Evolutionary conservation across 1,140 invertebrate genomes (phyloP), one percentile per base, ranked within the genome.

Genomic region (Musca vetustissima): DNA sequence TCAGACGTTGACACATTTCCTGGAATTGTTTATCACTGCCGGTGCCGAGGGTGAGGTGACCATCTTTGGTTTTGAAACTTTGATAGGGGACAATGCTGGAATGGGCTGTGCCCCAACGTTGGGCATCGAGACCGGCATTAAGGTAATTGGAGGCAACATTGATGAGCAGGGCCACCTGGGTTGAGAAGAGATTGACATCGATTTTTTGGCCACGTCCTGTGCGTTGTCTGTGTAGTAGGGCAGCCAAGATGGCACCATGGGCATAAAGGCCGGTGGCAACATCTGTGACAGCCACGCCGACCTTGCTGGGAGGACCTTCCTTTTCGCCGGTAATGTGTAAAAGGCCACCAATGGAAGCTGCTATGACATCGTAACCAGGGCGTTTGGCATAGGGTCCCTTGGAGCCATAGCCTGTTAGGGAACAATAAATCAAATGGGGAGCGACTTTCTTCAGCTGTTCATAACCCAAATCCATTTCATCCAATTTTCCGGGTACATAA

Each of bases 321-420:
- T 87, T 85, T 19, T 91, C 88, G 0, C 97, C 97, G 0, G 97
- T 99, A 19, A 96, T 92, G 76, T 95, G 88, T 52, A 98, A 74
- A 0, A 98, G 84, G 1, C 97, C 97, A 14, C 95, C 96, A 67
- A 96, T 85, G 0, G 95, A 97, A 9, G 95, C 90, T 14, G 95
- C 95, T 72, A 98, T 96, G 0, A 98, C 93, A 85, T 99, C 97
- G 85, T 98, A 98, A 66, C 97, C 97, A 21, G 95, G 92, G 75
- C 91, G 89, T 59, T 88, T 86, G 3, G 85, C 83, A 84, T 98
- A 98, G 0, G 95, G 95, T 1, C 97, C 97, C 55, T 86, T 85
- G 1, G 88, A 86, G 0, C 97, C 97, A 84, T 93, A 99, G 0
- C 96, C 97, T 69, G 94, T 95, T 47, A 99, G 88, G 0, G 96